Evolutionary conservation across 2,888 invertebrate species (phyloP).

Genomic region (Buathra laborator): DNA sequence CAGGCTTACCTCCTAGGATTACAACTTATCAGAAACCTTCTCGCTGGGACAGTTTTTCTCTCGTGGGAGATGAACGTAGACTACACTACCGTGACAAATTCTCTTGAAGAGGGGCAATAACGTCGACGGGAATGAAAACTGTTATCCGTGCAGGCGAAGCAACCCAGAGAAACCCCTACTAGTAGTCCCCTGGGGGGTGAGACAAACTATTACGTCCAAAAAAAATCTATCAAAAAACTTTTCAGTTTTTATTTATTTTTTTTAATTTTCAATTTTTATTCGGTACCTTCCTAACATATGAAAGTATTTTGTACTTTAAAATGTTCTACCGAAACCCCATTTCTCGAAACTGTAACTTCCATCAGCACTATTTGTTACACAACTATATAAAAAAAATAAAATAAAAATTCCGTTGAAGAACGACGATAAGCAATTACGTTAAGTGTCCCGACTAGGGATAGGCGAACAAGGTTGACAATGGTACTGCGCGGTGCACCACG

Average conservation of each 20-base stretch:
- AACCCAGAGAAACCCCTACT: background rate
- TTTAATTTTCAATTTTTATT: no score
- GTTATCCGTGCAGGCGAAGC: background rate
- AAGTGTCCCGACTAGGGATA: background rate
- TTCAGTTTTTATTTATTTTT: no score
- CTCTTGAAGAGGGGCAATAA: background rate
- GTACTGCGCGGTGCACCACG: constrained; percentile 24
- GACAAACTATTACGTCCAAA: no score
- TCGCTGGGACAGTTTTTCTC: background rate
- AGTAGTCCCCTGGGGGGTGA: no score
- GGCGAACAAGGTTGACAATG: constrained; percentile 15
- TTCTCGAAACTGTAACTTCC: background rate
- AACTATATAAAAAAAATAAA: background rate
- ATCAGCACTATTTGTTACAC: background rate
- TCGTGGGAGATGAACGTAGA: background rate
- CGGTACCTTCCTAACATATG: no score
- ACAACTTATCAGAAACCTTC: background rate
- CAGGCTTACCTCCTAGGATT: constrained; percentile 1
- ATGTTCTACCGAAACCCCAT: no score
- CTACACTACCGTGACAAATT: constrained; percentile 12
- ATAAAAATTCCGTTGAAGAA: background rate
- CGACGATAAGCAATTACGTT: constrained; percentile 10
- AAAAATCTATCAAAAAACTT: no score
- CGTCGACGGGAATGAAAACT: background rate
- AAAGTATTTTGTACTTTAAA: no score